These are phyloP conservation scores for Iguana delicatissima DNA, from an alignment of 2,797 vertebrate species.

Conservation along the genomic window DNA sequence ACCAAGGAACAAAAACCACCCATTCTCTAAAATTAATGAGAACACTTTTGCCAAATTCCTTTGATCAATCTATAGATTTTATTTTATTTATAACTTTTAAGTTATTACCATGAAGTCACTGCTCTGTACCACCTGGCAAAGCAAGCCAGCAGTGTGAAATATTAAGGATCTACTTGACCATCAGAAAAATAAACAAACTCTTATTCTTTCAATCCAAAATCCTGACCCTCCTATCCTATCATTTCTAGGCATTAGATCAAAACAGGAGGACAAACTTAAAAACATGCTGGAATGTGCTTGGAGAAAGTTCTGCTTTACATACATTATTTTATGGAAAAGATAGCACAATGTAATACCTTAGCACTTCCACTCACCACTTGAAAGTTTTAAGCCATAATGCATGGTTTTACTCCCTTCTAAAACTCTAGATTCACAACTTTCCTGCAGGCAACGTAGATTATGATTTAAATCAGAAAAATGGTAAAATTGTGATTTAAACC, in stretches of 20 bases:
- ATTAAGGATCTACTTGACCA: neutral
- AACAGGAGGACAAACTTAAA: neutral
- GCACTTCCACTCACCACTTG: too few relatives aligned
- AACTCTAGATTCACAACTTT: too few relatives aligned
- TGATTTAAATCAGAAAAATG: too few relatives aligned
- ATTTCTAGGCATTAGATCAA: neutral
- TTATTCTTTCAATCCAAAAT: neutral
- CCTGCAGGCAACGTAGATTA: too few relatives aligned
- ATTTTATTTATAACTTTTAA: slow-evolving; percentile 52
- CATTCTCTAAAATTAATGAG: slow-evolving; percentile 36
- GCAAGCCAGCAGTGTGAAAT: neutral
- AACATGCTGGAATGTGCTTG: too few relatives aligned
- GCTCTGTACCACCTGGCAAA: neutral
- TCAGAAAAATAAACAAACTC: neutral
- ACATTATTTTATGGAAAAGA: neutral
- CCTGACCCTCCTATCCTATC: neutral
- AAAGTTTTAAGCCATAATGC: too few relatives aligned
- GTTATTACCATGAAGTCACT: slow-evolving; percentile 12
- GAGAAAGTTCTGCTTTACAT: neutral
- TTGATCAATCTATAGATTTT: slow-evolving; percentile 25
- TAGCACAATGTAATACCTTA: too few relatives aligned
- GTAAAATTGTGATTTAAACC: too few relatives aligned
- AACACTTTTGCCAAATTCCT: slow-evolving; percentile 26
- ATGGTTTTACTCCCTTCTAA: too few relatives aligned
- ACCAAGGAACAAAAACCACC: slow-evolving; percentile 7